Conservation (phyloP, 1,140 invertebrate genomes). For the Zaprionus lachaisei region DNA sequence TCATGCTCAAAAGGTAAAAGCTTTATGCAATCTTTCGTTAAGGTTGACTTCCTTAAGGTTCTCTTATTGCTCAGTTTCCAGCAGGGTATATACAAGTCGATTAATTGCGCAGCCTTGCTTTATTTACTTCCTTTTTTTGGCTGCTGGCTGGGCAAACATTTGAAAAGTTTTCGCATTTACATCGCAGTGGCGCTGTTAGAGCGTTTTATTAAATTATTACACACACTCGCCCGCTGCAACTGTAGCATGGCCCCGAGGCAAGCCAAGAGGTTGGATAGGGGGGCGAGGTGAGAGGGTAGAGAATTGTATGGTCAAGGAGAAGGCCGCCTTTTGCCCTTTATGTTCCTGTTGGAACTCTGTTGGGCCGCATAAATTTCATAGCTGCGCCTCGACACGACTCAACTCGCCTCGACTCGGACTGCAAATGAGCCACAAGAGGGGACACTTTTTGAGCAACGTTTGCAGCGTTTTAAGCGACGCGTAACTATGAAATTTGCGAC, state of each 20-base stretch:
- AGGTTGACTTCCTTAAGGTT: too few species aligned
- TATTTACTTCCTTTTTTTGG: constrained; percentile 27
- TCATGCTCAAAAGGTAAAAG: too few species aligned
- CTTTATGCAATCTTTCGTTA: too few species aligned
- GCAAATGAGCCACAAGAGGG: constrained; percentile 73
- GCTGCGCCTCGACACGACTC: constrained; percentile 18
- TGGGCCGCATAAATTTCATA: constrained; percentile 72
- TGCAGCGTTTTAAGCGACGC: constrained; percentile 36
- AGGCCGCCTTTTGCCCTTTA: constrained; percentile 42
- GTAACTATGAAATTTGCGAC: constrained; percentile 68
- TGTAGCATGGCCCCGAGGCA: not conserved
- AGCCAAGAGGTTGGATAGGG: not conserved
- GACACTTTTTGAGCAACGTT: constrained; percentile 36
- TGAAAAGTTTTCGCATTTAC: constrained; percentile 82
- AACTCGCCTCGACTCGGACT: constrained; percentile 39
- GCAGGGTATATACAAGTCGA: not conserved
- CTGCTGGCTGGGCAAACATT: constrained; percentile 68
- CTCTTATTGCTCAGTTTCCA: too few species aligned
- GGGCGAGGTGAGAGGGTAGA: constrained; percentile 20
- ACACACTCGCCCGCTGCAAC: constrained; percentile 34
- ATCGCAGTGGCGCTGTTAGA: constrained; percentile 78
- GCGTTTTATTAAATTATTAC: constrained; percentile 82
- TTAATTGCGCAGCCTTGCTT: not conserved
- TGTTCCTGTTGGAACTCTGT: constrained; percentile 6
- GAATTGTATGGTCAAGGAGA: constrained; percentile 33